Conservation (phyloP, 2,888 invertebrate species). For the Tetragnatha montana region DNA sequence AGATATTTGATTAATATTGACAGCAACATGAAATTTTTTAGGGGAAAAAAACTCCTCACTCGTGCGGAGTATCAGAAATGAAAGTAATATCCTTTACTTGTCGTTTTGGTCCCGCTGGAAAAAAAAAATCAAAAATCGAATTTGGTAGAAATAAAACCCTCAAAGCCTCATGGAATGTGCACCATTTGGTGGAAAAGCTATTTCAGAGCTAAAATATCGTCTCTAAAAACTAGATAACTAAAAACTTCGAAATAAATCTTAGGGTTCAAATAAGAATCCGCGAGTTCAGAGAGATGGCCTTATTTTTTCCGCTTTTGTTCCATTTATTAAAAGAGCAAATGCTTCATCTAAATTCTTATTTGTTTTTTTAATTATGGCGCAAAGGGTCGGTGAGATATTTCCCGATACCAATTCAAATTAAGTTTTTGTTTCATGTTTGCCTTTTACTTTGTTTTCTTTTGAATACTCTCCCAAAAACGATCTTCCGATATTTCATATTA, state of each 20-base stretch:
- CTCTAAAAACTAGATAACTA: not conserved
- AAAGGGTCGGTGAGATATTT: not conserved
- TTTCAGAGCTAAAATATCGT: not conserved
- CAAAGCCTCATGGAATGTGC: constrained; percentile 14
- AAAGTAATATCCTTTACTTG: constrained; percentile 22
- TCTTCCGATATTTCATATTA: not conserved
- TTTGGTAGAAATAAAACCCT: not conserved
- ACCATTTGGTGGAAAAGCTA: constrained; percentile 12
- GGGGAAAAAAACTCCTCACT: not conserved
- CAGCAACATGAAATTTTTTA: constrained; percentile 4
- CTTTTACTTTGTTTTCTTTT: not conserved
- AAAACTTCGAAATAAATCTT: constrained; percentile 10
- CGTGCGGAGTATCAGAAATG: constrained; percentile 12
- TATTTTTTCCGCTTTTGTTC: constrained; percentile 18
- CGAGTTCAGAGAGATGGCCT: constrained; percentile 1
- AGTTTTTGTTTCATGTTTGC: not conserved
- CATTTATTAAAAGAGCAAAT: not conserved
- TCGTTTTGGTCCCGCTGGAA: not conserved
- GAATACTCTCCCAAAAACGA: not conserved
- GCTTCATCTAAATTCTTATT: not conserved
- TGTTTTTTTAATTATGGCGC: not conserved
- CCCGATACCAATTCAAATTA: constrained; percentile 31
- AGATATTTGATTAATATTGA: constrained; percentile 29
- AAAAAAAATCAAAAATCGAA: not conserved
- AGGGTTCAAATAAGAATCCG: constrained; percentile 5